Evolutionary conservation across 2,797 vertebrate genomes (phyloP).

Genomic region (Amblyraja radiata): DNA sequence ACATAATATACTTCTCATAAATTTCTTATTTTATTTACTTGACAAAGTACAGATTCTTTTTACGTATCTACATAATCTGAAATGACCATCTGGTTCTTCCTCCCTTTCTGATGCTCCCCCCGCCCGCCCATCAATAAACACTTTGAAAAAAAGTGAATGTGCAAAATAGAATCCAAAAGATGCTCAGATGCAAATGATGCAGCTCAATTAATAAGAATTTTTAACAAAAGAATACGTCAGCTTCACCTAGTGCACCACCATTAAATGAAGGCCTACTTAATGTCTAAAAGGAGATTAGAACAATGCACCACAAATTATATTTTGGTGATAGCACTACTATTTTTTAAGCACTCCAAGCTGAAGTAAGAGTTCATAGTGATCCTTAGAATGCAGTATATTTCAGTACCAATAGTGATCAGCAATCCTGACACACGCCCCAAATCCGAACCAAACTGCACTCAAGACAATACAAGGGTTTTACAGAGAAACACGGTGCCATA

Average conservation of each 20-base stretch:
- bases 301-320: neutral
- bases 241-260: neutral
- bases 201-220: neutral
- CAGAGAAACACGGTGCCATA: neutral
- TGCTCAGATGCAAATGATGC: neutral
- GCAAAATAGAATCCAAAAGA: neutral
- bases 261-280: neutral
- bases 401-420: neutral
- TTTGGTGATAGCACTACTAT: neutral
- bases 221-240: no score
- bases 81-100: neutral
- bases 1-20: neutral
- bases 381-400: neutral
- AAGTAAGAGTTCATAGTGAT: constrained; percentile 28
- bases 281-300: neutral
- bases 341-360: neutral
- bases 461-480: neutral
- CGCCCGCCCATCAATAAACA: neutral
- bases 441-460: neutral
- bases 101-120: no score
- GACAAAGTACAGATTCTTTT: neutral
- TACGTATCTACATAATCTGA: neutral
- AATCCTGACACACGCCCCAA: neutral
- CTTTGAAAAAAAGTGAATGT: neutral
- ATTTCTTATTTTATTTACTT: neutral